Evolutionary conservation across 2,888 invertebrate species (phyloP).

Genomic region (Cataglyphis cursor): DNA sequence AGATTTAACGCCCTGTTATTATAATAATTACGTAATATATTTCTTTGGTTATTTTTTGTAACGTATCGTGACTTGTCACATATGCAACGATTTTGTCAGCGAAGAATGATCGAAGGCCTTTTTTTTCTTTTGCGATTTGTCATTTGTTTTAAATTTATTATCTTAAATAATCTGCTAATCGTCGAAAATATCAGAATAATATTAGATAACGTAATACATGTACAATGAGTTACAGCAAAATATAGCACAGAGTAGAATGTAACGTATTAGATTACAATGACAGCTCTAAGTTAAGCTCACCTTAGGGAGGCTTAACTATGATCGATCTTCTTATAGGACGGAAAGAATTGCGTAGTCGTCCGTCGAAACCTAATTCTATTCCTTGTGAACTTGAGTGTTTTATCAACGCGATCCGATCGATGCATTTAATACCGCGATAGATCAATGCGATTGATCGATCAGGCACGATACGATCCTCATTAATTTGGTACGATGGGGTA

Average conservation of each 20-base stretch:
- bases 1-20: too few species aligned
- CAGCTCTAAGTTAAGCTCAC: conserved; percentile 9
- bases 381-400: conserved; percentile 60
- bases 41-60: background rate
- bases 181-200: background rate
- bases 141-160: background rate
- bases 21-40: background rate
- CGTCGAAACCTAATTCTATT: conserved; percentile 54
- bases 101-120: background rate
- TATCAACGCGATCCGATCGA: conserved; percentile 62
- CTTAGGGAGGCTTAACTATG: conserved; percentile 36
- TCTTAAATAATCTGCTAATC: background rate
- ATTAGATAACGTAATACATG: conserved; percentile 6
- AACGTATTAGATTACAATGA: conserved; percentile 28
- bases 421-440: conserved; percentile 41
- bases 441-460: conserved; percentile 60
- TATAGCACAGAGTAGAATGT: background rate
- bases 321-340: conserved; percentile 64
- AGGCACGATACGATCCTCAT: conserved; percentile 62
- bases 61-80: background rate
- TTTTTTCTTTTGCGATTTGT: background rate
- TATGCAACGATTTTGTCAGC: background rate
- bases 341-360: background rate
- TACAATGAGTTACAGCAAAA: conserved; percentile 9
- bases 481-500: conserved; percentile 71